These are phyloP conservation scores for Phylloscopus trochiloides DNA, from an alignment of 2,113 vertebrate genomes.

Conservation along the genomic window DNA sequence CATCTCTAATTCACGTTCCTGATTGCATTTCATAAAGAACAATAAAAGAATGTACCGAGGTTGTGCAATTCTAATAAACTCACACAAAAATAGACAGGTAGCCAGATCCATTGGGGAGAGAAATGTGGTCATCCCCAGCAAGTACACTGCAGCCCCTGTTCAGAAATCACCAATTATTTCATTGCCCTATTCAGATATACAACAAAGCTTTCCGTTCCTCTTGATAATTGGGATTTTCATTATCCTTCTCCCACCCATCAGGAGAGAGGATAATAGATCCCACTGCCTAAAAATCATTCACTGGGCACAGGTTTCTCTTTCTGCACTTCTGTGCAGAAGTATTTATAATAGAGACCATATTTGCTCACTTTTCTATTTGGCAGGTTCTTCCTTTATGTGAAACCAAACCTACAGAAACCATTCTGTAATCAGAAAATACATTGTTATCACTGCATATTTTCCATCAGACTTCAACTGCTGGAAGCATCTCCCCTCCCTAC, in stretches of 20 bases:
- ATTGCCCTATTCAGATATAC: background rate
- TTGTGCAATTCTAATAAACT: conserved; percentile 56
- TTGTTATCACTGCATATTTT: conserved; percentile 26
- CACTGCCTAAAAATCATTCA: conserved; percentile 7
- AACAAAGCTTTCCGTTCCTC: background rate
- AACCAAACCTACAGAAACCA: conserved; percentile 29
- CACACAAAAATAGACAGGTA: conserved; percentile 43
- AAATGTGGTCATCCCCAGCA: background rate
- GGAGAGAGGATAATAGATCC: conserved; percentile 47
- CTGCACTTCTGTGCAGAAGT: conserved; percentile 34
- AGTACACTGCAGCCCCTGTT: background rate
- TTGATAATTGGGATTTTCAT: conserved; percentile 42
- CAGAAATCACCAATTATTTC: conserved; percentile 25
- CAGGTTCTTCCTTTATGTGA: conserved; percentile 9
- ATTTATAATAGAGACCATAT: conserved; percentile 62
- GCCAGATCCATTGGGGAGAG: background rate
- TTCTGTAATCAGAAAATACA: conserved; percentile 41
- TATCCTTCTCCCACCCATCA: conserved; percentile 19
- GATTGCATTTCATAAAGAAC: conserved; percentile 53
- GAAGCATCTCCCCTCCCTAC: background rate
- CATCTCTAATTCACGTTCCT: conserved; percentile 44
- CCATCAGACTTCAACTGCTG: background rate
- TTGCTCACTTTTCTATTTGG: conserved; percentile 64
- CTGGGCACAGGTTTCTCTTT: conserved; percentile 28
- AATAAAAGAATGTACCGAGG: conserved; percentile 48